Evolutionary conservation across 2,888 invertebrate genomes (phyloP), one percentile per base, ranked within the genome.

Genomic region (Amitus sp.): DNA sequence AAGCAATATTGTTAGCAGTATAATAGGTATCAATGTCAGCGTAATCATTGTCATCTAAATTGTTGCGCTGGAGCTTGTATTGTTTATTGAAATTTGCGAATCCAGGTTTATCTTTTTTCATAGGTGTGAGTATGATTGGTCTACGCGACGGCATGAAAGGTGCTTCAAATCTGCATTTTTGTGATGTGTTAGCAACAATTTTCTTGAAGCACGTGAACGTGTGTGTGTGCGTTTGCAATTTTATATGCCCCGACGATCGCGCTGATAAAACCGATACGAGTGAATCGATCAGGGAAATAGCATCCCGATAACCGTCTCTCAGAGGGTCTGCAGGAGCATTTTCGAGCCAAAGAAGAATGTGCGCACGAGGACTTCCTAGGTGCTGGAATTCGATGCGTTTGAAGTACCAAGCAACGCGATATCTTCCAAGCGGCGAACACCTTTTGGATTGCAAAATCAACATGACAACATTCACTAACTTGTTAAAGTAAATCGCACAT

Each of bases 401-500:
- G 23, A 69, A 69, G 19, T 63, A 67, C 67, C 81, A 37, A 15
- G 49, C 4, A 4, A 67, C 64, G n/a, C 17, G 33, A 40, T 65
- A 56, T 30, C 48, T 17, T 7, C 63, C 56, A 13, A 68, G 65
- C 5, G 69, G 65, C 37, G 33, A 53, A 7, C 7, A 5, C 61
- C 63, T 70, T 39, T 47, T 59, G 2, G 54, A 54, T 34, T 53
- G 30, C 19, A 67, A 37, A 1, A 65, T 51, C 12, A 19, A 23
- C 37, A 68, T 56, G 1, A 66, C 6, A 13, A 54, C 43, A 27
- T 65, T 53, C 1, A 67, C 46, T 6, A 69, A 10, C 56, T 66
- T 69, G 65, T 82, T 73, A 50, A 80, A 82, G 58, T 74, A 58
- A 40, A 66, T 54, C 2, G 59, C 59, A 55, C 64, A 67, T 0